phyloP scores from a whole-genome alignment of 2,113 vertebrate genomes.

The Chaetura pelagica region DNA sequence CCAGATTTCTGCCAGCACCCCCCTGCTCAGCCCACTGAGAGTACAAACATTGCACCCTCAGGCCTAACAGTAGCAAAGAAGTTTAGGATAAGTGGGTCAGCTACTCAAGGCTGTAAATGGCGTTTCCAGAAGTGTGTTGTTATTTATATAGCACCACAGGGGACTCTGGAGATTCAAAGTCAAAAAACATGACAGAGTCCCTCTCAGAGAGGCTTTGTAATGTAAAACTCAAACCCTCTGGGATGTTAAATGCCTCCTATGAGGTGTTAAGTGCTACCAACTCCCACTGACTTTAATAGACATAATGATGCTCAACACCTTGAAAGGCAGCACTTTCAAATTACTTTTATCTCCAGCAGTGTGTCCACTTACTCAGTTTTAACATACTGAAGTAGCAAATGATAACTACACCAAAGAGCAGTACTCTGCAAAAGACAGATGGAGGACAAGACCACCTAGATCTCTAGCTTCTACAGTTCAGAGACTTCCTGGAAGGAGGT shows the following conservation, averaged over 20 bases:
- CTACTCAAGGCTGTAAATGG: neutral
- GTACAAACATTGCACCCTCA: neutral
- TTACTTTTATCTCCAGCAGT: neutral
- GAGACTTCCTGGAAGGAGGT: neutral
- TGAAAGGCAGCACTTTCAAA: neutral
- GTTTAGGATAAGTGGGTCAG: constrained; percentile 23
- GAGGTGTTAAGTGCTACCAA: constrained; percentile 40
- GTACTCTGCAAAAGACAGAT: neutral
- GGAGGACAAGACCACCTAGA: neutral
- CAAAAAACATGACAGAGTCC: constrained; percentile 29
- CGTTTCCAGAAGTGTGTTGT: neutral
- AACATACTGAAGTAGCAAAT: neutral
- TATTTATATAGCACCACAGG: constrained; percentile 4
- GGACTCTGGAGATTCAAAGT: constrained; percentile 7
- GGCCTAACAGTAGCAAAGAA: neutral
- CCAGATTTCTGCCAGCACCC: neutral
- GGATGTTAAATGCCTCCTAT: neutral
- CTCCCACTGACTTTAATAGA: constrained; percentile 23
- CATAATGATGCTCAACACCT: constrained; percentile 11
- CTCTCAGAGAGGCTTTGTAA: neutral
- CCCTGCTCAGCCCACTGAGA: neutral
- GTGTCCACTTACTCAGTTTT: neutral
- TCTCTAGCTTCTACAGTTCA: neutral
- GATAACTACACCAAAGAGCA: neutral
- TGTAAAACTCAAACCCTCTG: neutral